Evolutionary conservation across 2,888 invertebrate genomes (phyloP), one percentile per base, ranked within the genome.

Genomic region (Toxonevra muliebris): DNA sequence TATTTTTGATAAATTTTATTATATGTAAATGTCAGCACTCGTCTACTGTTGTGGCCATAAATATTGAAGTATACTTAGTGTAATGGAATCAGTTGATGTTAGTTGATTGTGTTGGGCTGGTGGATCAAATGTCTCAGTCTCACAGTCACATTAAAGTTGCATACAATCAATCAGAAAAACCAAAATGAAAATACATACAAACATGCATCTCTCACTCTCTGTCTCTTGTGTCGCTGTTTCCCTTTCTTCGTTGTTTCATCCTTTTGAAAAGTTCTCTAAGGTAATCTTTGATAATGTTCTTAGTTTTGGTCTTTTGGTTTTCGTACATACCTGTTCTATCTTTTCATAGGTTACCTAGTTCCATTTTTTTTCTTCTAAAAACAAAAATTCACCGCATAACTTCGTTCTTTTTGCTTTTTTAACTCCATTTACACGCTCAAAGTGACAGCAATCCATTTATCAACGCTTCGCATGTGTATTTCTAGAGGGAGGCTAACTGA

Each of bases 361-460:
- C 10, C 15, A n/a, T 48, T 30, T 30, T 4, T 30, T 30, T 30
- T n/a, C n/a, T 30, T 30, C 30, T 7, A 4, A 30, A 30, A 30
- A 30, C 30, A 7, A 30, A 50, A 45, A 66, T 66, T 66, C 54
- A 54, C 54, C 54, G 54, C 54, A 54, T 54, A 17, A 13, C 13
- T 12, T 19, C 15, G 48, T 20, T 15, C 12, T 40, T 52, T 13
- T 8, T 45, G 40, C 50, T 64, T 55, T 61, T 63, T 61, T 61
- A 66, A 64, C 65, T 69, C 66, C 61, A 67, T 69, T 69, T 30
- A 30, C 30, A 58, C 62, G 53, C 50, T 58, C 58, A 50, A 61
- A 60, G 48, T 71, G 68, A 71, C 73, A 68, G 69, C 57, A 66
- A 68, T 65, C 75, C 77, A 82, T 82, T 80, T 81, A 80, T 80